Percentiles rank a stretch among this genome's conserved stretches.
These are phyloP conservation scores for Epinephelus malabaricus DNA, from an alignment of 2,797 vertebrate genomes.

Conservation along the genomic window DNA sequence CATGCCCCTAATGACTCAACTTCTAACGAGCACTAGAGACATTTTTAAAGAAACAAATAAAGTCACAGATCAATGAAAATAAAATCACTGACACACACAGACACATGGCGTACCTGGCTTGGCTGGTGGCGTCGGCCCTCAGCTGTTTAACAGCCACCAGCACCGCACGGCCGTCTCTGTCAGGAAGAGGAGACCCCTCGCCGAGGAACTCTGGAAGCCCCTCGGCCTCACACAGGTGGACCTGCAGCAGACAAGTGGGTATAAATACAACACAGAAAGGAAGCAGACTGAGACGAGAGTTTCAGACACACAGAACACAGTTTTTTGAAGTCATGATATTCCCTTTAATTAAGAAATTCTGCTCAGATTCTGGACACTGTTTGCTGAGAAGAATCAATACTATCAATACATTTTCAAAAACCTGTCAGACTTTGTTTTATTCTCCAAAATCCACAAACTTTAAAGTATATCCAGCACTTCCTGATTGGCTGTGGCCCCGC, in stretches of 20 bases:
- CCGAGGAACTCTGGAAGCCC: constrained; percentile 87
- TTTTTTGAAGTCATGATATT: no score
- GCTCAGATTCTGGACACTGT: no score
- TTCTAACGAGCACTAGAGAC: no score
- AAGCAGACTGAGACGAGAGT: no score
- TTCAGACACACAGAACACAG: no score
- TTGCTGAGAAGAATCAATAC: no score
- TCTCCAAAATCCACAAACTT: background rate
- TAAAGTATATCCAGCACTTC: background rate
- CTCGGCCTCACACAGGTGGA: constrained; percentile 89
- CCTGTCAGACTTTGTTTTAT: background rate
- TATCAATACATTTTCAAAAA: no score
- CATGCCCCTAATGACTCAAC: no score
- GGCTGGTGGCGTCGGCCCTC: constrained; percentile 87
- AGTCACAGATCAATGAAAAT: background rate
- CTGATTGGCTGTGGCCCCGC: constrained; percentile 52
- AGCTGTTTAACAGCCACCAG: constrained; percentile 91
- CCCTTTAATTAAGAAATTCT: no score
- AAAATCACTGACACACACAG: background rate
- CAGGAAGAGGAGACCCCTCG: constrained; percentile 80
- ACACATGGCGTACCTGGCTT: constrained; percentile 84
- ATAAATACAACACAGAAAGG: no score
- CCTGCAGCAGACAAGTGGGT: constrained; percentile 69
- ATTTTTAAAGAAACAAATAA: background rate
- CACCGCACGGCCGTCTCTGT: constrained; percentile 78